Percentiles rank a stretch among this genome's conserved stretches.
phyloP scores from a whole-genome alignment of 1,140 invertebrate species.

The Agrypnia vestita region DNA sequence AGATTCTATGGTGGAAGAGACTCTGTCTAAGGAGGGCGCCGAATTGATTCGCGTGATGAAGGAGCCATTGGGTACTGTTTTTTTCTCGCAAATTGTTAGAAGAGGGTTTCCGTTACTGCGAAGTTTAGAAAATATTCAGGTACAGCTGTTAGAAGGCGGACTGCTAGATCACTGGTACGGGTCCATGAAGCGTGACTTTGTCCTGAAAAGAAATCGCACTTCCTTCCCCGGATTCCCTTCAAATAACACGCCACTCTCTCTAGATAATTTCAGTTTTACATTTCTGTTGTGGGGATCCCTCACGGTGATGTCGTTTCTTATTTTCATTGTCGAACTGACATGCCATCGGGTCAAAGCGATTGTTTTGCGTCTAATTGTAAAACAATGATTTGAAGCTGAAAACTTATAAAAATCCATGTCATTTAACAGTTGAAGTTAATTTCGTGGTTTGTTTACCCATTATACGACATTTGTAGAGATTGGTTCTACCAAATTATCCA shows the following conservation, averaged over 20 bases:
- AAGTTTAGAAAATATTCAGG: constrained; percentile 30
- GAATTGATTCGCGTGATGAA: constrained; percentile 48
- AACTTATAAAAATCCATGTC: no score
- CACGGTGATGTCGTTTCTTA: not conserved
- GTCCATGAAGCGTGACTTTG: not conserved
- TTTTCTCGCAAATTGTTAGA: constrained; percentile 45
- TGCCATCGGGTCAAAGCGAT: not conserved
- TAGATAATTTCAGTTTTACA: constrained; percentile 1
- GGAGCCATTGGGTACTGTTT: constrained; percentile 31
- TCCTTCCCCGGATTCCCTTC: not conserved
- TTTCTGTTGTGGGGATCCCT: constrained; percentile 9
- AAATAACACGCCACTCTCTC: not conserved
- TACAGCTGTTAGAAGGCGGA: constrained; percentile 38
- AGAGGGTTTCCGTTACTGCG: constrained; percentile 35
- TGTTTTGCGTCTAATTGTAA: no score
- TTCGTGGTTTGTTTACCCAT: no score
- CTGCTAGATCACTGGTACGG: constrained; percentile 41
- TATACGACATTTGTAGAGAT: no score
- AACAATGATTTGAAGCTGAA: no score
- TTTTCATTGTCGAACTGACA: constrained; percentile 17
- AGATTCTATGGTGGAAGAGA: constrained; percentile 4
- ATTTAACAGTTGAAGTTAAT: no score
- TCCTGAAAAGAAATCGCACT: not conserved
- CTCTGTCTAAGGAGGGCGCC: constrained; percentile 32
- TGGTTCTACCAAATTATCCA: no score